Base-by-base conservation (phyloP, 2,888 invertebrate species). In the Sarcophaga subvicina region DNA sequence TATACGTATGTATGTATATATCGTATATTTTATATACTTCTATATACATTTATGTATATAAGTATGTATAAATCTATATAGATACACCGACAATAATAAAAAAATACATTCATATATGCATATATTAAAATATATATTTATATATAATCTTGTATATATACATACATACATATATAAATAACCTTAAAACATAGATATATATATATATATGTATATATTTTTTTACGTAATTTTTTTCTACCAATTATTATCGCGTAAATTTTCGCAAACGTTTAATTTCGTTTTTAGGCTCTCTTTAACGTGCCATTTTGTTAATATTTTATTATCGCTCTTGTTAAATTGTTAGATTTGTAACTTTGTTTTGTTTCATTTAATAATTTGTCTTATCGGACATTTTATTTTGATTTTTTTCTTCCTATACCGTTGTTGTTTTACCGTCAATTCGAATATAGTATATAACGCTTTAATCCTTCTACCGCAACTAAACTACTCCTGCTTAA, bases 401-500 rank as follows among this genome's bases (percentile, higher is more conserved):
- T 14, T 25, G 20, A n/a, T 67, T 22, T 37, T 67, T 67, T 37
- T 20, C n/a, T 62, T 22, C 47, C 22, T 22, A 10, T 67, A 45
- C 14, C 20, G 27, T 59, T 60, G 64, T 59, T 37, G 63, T 73
- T 84, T 72, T 45, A 54, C 67, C 71, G 67, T 49, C 64, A 47
- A 45, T 76, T 83, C 17, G 12, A 54, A 17, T 54, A 63, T 66
- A 59, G 81, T 77, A 66, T 72, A 77, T 66, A 81, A 78, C 83
- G 75, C 66, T 83, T 75, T 79, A 81, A 87, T 81, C 79, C 81
- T 87, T 82, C 75, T 80, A 66, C 81, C 84, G 87, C 87, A 87
- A 84, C 87, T 87, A 87, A 87, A 87, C 84, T 84, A 82, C 76
- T 84, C 79, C 75, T 67, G 79, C 37, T 63, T 78, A 63, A 63